Evolutionary conservation across 2,113 vertebrate genomes (phyloP).

Genomic region (Nycticryphes semicollaris): DNA sequence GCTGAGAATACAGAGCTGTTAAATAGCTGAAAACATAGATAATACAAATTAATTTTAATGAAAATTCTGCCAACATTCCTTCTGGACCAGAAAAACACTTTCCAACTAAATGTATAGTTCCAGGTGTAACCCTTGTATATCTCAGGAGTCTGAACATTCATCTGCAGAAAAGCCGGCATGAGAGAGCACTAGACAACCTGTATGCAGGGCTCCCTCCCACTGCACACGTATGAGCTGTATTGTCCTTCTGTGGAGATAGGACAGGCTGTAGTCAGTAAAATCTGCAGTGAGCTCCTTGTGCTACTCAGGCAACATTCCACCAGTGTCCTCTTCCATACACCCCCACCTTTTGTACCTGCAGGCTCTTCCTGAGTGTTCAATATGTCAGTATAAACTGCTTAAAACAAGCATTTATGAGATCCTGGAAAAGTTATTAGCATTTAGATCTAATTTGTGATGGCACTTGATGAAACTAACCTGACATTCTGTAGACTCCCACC

Average conservation of each 20-base stretch:
- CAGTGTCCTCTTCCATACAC: not conserved
- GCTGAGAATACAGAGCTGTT: not conserved
- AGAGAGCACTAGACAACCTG: not conserved
- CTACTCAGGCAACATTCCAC: rapidly evolving
- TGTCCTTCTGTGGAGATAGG: not conserved
- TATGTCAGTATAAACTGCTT: not conserved
- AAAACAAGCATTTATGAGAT: not conserved
- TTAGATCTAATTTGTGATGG: not conserved
- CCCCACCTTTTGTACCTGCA: not conserved
- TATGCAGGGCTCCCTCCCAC: not conserved
- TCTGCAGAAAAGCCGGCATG: not conserved
- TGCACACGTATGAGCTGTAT: rapidly evolving
- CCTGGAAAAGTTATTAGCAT: not conserved
- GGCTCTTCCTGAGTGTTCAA: not conserved
- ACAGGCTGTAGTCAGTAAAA: not conserved
- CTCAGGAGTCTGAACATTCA: not conserved
- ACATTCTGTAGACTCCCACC: constrained; percentile 72
- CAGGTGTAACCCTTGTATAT: not conserved
- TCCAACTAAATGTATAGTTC: not conserved
- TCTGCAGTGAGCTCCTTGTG: not conserved
- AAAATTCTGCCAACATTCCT: not conserved
- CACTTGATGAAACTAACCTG: constrained; percentile 71
- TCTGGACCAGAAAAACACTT: not conserved
- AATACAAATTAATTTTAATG: not conserved
- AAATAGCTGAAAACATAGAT: not conserved